phyloP scores from a whole-genome alignment of 1,140 invertebrate genomes.

The Drosophila triauraria region DNA sequence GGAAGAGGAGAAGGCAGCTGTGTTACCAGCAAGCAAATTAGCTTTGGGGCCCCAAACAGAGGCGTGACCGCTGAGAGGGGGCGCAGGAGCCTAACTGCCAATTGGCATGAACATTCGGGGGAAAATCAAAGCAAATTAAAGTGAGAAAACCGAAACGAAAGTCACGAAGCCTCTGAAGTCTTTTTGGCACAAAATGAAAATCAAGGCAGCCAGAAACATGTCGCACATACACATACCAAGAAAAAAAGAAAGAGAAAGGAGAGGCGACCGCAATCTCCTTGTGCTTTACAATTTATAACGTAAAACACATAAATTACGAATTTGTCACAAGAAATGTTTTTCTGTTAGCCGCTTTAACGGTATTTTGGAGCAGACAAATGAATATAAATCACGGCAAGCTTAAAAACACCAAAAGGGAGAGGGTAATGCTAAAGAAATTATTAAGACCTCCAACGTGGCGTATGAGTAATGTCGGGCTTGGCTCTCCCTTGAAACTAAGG shows the following conservation, averaged over 20 bases:
- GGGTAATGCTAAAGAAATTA: conserved; percentile 19
- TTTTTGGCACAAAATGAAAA: conserved; percentile 38
- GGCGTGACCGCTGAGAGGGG: conserved; percentile 13
- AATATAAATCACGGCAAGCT: conserved; percentile 62
- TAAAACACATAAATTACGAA: conserved; percentile 73
- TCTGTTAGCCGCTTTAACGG: conserved; percentile 67
- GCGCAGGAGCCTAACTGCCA: conserved; percentile 45
- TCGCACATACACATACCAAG: conserved; percentile 10
- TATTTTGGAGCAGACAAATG: conserved; percentile 67
- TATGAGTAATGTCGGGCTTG: conserved; percentile 36
- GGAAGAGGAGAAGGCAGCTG: conserved; percentile 13
- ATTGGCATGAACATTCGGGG: conserved; percentile 57
- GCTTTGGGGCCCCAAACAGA: conserved; percentile 39
- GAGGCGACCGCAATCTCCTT: conserved; percentile 28
- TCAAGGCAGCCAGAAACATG: conserved; percentile 22
- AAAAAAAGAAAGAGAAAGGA: neutral
- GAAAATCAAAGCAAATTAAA: conserved; percentile 59
- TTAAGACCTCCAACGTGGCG: conserved; percentile 28
- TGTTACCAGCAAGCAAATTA: conserved; percentile 56
- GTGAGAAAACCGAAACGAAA: conserved; percentile 35
- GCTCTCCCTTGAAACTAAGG: neutral
- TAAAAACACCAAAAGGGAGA: conserved; percentile 1
- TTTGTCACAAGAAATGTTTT: conserved; percentile 66
- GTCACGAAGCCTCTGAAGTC: conserved; percentile 31
- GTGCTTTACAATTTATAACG: conserved; percentile 65